Base-by-base conservation (phyloP, 2,888 invertebrate species). In the Agonopterix heracliana region DNA sequence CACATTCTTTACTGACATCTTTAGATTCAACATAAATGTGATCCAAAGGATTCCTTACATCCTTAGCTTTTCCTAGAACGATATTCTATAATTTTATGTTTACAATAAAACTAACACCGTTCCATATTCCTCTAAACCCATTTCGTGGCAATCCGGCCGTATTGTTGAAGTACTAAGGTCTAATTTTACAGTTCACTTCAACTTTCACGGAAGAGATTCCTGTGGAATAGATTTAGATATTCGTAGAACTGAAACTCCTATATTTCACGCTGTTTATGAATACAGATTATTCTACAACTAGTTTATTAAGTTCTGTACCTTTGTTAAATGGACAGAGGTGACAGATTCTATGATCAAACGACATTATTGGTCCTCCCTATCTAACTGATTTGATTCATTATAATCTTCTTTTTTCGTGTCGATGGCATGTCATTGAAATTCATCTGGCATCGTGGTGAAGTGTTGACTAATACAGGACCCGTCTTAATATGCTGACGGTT, bases 191-290 rank as follows among this genome's bases (percentile, higher is more conserved):
- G 52, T n/a, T 52, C 53, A 53, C 53, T 50, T 56, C 26, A 56
- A 66, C 65, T 65, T 72, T 71, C 71, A 65, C 72, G 77, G 73
- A 78, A 77, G 72, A 71, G 68, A 71, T 74, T 71, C 48, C 40
- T 26, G 41, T n/a, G 14, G 12, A 68, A 65, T 66, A 66, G 65
- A 78, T 71, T 75, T 73, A 76, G 70, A 74, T 64, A 63, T 80
- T 81, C 81, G 50, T 41, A 59, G 81, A 81, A 80, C 56, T 59
- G 59, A 55, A 56, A 57, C 57, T 54, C 52, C 59, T 59, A 60
- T 67, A 63, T 64, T 54, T 56, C 56, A 53, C 50, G 38, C 35
- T 43, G 51, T 50, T 48, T 52, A 52, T 52, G 44, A 46, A 46
- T 46, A n/a, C 38, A 38, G 38, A 38, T 26, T 38, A 17, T 36